Base-by-base conservation (phyloP, 2,797 vertebrate genomes). In the Acrocephalus scirpaceus region DNA sequence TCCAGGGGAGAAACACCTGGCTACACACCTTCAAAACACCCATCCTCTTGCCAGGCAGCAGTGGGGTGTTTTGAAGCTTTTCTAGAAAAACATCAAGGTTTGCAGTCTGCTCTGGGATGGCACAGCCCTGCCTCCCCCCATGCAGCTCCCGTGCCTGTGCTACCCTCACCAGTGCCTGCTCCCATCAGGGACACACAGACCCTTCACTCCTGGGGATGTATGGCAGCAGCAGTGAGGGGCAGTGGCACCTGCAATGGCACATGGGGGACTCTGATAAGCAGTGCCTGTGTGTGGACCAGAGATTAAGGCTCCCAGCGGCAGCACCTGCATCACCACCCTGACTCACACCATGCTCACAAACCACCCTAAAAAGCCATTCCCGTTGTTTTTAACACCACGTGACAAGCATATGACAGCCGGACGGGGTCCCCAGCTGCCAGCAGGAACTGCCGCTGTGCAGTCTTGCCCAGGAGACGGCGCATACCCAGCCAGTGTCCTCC, bases 391-490 rank as follows among this genome's bases (percentile, higher is more conserved):
- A 45, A 21, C 9, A 7, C 4, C 7, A 4, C 18, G 13, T 15
- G 34, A 51, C 56, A 44, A 20, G n/a, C 3, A 1, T 2, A 13
- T 4, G 67, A 26, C 47, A 65, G 47, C 12, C 0, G 2, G 38
- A 26, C 8, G 0, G 44, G 3, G 45, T 23, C 19, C 14, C 53
- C 2, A 0, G 36, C 50, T 17, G 54, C 7, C 0, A 54, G 3
- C 10, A 14, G n/a, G 25, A 34, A 21, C 71, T 11, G 8, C 36
- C 15, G 12, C 50, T 25, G 18, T 1, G 40, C 70, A 60, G 57
- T 64, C 15, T 17, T 5, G 23, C 30, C 58, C 1, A 0, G n/a
- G 21, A 16, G 7, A 17, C 1, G 5, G 32, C 11, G 18, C 50
- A 25, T 7, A 16, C 18, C 30, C 57, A 53, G 25, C 38, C 29